Conservation (phyloP, 1,140 invertebrate species). For the Drosophila biarmipes region DNA sequence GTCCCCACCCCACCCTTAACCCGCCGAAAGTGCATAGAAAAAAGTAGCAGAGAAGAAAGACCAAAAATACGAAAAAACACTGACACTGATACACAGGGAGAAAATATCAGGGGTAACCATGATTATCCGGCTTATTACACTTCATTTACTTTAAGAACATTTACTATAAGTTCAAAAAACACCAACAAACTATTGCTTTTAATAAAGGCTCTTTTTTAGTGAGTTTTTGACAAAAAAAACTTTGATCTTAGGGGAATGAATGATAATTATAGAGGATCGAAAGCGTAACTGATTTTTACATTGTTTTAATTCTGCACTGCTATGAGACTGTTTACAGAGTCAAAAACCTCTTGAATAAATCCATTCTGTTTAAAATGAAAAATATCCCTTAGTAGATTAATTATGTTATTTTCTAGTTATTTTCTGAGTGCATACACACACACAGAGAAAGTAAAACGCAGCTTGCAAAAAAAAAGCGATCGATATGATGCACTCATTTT, state of each 20-base stretch:
- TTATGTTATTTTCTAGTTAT: background rate
- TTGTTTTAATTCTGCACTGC: no score
- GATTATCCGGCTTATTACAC: background rate
- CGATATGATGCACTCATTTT: slow-evolving; percentile 85
- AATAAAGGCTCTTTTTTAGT: no score
- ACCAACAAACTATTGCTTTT: no score
- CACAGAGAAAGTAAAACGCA: slow-evolving; percentile 72
- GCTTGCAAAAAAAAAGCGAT: slow-evolving; percentile 80
- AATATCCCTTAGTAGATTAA: background rate
- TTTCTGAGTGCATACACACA: slow-evolving; percentile 8
- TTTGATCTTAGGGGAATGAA: no score
- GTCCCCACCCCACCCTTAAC: slow-evolving; percentile 1
- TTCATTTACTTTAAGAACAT: no score
- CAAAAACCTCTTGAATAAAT: no score
- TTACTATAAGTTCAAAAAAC: no score
- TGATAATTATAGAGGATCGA: no score
- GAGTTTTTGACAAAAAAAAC: no score
- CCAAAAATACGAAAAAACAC: slow-evolving; percentile 66
- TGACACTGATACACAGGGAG: slow-evolving; percentile 5
- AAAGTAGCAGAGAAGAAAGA: slow-evolving; percentile 80
- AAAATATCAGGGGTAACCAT: background rate
- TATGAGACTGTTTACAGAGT: background rate
- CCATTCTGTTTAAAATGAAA: no score
- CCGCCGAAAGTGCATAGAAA: slow-evolving; percentile 72
- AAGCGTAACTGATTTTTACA: no score